phyloP scores from a whole-genome alignment of 1,140 invertebrate genomes.

The Penaeus japonicus region DNA sequence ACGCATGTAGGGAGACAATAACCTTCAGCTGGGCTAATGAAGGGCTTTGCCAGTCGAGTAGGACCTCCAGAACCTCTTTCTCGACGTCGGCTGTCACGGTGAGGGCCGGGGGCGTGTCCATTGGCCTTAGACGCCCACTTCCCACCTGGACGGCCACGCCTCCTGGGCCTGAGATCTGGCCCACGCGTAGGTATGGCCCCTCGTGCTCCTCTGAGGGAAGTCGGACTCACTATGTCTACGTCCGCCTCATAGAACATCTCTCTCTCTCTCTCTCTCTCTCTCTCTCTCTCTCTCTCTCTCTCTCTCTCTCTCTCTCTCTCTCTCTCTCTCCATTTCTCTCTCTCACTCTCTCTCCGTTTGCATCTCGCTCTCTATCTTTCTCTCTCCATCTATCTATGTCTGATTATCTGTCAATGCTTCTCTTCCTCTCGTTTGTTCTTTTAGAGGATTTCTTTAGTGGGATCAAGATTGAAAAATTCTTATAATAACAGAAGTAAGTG shows the following conservation, averaged over 20 bases:
- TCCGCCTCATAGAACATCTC: not conserved
- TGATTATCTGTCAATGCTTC: too few relatives aligned
- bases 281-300: too few relatives aligned
- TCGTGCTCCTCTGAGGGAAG: slow-evolving; percentile 24
- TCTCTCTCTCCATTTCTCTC: too few relatives aligned
- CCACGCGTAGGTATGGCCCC: slow-evolving; percentile 42
- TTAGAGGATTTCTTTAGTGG: too few relatives aligned
- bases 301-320: too few relatives aligned
- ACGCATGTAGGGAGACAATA: not conserved
- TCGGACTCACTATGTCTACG: not conserved
- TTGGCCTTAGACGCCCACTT: slow-evolving; percentile 32
- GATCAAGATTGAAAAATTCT: too few relatives aligned
- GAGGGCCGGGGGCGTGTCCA: slow-evolving; percentile 51
- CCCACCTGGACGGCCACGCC: slow-evolving; percentile 45
- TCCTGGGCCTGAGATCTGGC: slow-evolving; percentile 46
- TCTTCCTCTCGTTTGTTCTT: too few relatives aligned
- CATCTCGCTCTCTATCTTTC: too few relatives aligned
- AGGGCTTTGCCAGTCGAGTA: slow-evolving; percentile 29
- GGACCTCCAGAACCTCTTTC: slow-evolving; percentile 16
- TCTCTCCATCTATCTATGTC: too few relatives aligned
- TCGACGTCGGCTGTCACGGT: slow-evolving; percentile 38
- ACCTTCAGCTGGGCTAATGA: slow-evolving; percentile 36
- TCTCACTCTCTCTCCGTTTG: too few relatives aligned
- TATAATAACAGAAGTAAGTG: too few relatives aligned
- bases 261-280: too few relatives aligned